Conservation (phyloP, 2,888 invertebrate species). For the Lymantria monacha region DNA sequence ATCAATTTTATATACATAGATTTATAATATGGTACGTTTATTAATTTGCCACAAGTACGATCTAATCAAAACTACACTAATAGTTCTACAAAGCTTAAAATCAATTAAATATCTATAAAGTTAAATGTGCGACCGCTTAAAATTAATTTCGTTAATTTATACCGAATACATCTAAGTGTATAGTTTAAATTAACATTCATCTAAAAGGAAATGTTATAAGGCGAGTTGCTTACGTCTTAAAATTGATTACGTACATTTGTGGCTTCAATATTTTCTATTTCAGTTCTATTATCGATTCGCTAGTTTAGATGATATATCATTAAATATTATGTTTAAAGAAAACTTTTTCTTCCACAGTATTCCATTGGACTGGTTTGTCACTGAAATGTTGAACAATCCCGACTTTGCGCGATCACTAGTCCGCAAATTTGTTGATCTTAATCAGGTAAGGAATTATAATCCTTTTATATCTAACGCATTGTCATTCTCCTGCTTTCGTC, state of each 20-base stretch:
- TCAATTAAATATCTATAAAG: constrained; percentile 21
- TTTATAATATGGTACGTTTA: neutral
- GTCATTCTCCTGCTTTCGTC: no score
- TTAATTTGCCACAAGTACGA: constrained; percentile 11
- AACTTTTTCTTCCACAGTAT: constrained; percentile 47
- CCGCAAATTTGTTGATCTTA: constrained; percentile 81
- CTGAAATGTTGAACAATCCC: constrained; percentile 81
- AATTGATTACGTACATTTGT: no score
- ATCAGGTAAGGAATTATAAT: constrained; percentile 58
- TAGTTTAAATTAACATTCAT: neutral
- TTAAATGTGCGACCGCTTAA: constrained; percentile 9
- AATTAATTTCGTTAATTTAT: constrained; percentile 15
- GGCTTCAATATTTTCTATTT: no score
- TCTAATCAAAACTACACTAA: constrained; percentile 14
- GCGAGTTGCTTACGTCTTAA: no score
- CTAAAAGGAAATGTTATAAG: no score
- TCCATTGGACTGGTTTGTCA: constrained; percentile 79
- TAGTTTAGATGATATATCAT: no score
- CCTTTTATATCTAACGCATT: neutral
- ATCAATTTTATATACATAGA: neutral
- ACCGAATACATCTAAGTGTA: neutral
- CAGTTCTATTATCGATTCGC: no score
- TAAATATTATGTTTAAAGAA: no score
- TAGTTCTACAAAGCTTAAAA: constrained; percentile 16
- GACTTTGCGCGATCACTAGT: constrained; percentile 82